Percentiles rank a stretch among this genome's conserved stretches.
phyloP scores from a whole-genome alignment of 2,797 vertebrate genomes.

The Enteromius anoplus region DNA sequence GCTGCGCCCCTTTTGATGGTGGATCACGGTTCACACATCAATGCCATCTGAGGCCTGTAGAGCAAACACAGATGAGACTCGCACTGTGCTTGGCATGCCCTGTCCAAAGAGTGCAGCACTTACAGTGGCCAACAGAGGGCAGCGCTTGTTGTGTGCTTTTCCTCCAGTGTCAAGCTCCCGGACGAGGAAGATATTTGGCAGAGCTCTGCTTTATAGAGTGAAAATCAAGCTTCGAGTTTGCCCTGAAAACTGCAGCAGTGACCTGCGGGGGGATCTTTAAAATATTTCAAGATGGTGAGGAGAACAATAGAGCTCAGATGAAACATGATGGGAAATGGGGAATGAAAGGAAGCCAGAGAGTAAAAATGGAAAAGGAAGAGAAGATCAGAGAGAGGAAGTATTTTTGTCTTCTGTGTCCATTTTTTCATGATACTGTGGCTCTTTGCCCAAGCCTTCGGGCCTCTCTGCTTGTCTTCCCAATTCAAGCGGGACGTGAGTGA shows the following conservation, averaged over 20 bases:
- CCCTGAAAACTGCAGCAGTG: constrained; percentile 42
- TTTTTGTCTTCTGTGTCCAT: constrained; percentile 64
- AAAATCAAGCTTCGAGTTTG: constrained; percentile 35
- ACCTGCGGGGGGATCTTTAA: constrained; percentile 32
- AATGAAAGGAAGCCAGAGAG: constrained; percentile 37
- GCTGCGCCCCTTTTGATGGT: constrained; percentile 28
- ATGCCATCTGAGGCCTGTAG: constrained; percentile 48
- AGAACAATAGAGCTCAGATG: constrained; percentile 36
- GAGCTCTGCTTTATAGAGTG: constrained; percentile 45
- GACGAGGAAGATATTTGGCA: constrained; percentile 42
- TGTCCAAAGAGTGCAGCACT: constrained; percentile 53
- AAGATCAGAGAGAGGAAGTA: constrained; percentile 68
- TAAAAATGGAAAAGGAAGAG: constrained; percentile 57
- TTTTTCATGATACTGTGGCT: constrained; percentile 50
- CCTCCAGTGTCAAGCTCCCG: constrained; percentile 3
- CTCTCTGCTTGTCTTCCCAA: constrained; percentile 33
- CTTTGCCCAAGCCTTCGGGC: constrained; percentile 45
- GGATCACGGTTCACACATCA: constrained; percentile 26
- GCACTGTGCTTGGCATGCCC: not conserved
- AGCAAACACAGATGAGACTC: constrained; percentile 53
- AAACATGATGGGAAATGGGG: constrained; percentile 15
- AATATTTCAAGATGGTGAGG: constrained; percentile 47
- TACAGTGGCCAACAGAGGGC: constrained; percentile 70
- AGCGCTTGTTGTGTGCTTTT: constrained; percentile 62
- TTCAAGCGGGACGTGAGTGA: constrained; percentile 42